phyloP scores from a whole-genome alignment of 2,113 vertebrate genomes.

The Rhombomys opimus region DNA sequence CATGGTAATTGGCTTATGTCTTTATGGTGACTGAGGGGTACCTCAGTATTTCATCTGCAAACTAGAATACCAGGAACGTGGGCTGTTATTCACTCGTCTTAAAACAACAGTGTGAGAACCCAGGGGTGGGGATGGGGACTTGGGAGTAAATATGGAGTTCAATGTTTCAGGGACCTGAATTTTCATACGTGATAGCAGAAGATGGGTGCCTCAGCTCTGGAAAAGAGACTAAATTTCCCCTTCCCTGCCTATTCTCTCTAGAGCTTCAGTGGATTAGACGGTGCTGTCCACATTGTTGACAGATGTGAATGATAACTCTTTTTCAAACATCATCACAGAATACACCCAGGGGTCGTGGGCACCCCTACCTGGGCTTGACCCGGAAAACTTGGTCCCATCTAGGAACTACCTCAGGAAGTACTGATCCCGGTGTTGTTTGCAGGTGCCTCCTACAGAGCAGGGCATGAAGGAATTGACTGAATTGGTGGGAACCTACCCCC shows the following conservation, averaged over 20 bases:
- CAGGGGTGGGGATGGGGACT: neutral
- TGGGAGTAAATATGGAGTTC: neutral
- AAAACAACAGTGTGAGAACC: neutral
- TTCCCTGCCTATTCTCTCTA: neutral
- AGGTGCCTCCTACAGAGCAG: slow-evolving; percentile 65
- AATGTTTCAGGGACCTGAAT: neutral
- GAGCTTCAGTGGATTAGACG: neutral
- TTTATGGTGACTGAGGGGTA: neutral
- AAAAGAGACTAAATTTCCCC: neutral
- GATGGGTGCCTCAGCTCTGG: neutral
- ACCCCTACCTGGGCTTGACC: no score
- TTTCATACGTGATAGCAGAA: neutral
- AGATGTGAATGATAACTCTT: neutral
- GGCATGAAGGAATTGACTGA: slow-evolving; percentile 5
- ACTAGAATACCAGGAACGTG: neutral
- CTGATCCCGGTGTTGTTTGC: neutral
- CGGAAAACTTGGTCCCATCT: neutral
- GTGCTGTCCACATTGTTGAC: rapidly evolving
- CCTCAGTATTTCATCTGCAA: neutral
- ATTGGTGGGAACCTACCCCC: slow-evolving; percentile 42
- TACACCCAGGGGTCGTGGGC: no score
- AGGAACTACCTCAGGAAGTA: neutral
- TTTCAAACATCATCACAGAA: neutral
- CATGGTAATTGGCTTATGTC: neutral
- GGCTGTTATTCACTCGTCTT: neutral